A percentile compares a stretch with the other conserved stretches of the same genome.
Conservation (phyloP, 1,140 invertebrate genomes). For the Drosophila tani region DNA sequence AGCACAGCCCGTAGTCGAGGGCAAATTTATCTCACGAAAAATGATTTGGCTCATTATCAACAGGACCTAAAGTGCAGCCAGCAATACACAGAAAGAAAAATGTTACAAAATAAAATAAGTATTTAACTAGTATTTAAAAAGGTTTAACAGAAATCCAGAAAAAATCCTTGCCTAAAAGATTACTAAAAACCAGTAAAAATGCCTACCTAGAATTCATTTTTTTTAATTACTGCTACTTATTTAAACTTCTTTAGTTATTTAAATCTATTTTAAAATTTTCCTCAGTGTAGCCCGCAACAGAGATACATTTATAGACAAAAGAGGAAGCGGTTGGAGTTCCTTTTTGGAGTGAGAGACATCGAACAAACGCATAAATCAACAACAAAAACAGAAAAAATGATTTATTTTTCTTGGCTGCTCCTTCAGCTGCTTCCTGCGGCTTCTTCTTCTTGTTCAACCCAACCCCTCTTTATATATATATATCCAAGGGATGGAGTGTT, state of each 20-base stretch:
- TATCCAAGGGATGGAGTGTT: conserved; percentile 23
- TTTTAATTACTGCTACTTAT: neutral
- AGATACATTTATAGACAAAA: conserved; percentile 32
- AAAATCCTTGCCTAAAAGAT: too few species aligned
- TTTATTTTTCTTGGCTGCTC: conserved; percentile 63
- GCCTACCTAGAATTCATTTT: too few species aligned
- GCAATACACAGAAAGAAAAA: conserved; percentile 3
- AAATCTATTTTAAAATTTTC: neutral
- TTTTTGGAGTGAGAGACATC: conserved; percentile 52
- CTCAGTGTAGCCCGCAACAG: neutral
- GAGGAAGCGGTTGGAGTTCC: neutral
- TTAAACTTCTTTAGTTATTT: neutral
- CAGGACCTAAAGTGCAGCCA: conserved; percentile 72
- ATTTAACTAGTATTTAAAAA: neutral
- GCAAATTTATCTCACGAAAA: conserved; percentile 79
- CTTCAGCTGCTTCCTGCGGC: conserved; percentile 37
- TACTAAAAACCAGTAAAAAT: too few species aligned
- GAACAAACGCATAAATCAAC: conserved; percentile 83
- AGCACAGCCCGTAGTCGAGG: conserved; percentile 23
- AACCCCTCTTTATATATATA: neutral
- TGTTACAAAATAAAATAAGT: neutral
- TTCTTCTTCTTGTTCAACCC: neutral
- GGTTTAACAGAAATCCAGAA: too few species aligned
- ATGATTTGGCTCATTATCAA: conserved; percentile 84
- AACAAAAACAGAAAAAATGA: conserved; percentile 84